Evolutionary conservation across 1,140 invertebrate species (phyloP).

Genomic region (Cyrtorhinus lividipennis): DNA sequence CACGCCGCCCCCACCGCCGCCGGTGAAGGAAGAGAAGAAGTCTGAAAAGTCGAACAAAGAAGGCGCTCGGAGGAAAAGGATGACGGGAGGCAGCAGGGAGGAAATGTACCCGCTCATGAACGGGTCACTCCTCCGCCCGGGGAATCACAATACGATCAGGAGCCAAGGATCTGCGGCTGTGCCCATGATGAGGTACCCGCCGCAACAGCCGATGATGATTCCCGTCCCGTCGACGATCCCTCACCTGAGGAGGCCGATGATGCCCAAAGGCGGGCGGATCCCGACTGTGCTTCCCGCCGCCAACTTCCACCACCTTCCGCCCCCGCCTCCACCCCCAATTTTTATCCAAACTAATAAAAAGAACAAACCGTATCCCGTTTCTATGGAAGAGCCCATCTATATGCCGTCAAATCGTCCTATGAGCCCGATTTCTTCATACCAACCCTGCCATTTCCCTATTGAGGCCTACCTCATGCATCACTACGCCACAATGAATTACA

Average conservation of each 20-base stretch:
- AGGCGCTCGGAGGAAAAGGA: slow-evolving; percentile 26
- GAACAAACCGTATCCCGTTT: slow-evolving; percentile 28
- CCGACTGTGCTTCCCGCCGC: slow-evolving; percentile 25
- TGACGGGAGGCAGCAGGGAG: slow-evolving; percentile 32
- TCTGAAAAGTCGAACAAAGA: slow-evolving; percentile 19
- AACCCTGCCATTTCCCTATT: slow-evolving; percentile 44
- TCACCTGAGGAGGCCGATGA: not conserved
- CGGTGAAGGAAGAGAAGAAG: slow-evolving; percentile 40
- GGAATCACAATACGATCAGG: slow-evolving; percentile 8
- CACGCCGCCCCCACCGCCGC: slow-evolving; percentile 60
- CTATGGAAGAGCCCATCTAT: slow-evolving; percentile 43
- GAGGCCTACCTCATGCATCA: slow-evolving; percentile 44
- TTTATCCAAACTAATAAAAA: slow-evolving; percentile 30
- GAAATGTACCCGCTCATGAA: slow-evolving; percentile 33
- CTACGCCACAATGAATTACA: slow-evolving; percentile 36
- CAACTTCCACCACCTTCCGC: slow-evolving; percentile 30
- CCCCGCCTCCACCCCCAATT: slow-evolving; percentile 30
- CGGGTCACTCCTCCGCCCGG: slow-evolving; percentile 31
- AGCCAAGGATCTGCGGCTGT: not conserved
- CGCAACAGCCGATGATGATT: slow-evolving; percentile 27
- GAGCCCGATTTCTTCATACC: slow-evolving; percentile 41
- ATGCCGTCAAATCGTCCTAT: slow-evolving; percentile 41
- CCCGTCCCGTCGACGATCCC: slow-evolving; percentile 22
- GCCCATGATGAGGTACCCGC: not conserved
- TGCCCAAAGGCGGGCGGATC: slow-evolving; percentile 25